Evolutionary conservation across 92 coral and sea anemone genomes (phyloP).

Genomic region (Zoanthus sansibaricus): DNA sequence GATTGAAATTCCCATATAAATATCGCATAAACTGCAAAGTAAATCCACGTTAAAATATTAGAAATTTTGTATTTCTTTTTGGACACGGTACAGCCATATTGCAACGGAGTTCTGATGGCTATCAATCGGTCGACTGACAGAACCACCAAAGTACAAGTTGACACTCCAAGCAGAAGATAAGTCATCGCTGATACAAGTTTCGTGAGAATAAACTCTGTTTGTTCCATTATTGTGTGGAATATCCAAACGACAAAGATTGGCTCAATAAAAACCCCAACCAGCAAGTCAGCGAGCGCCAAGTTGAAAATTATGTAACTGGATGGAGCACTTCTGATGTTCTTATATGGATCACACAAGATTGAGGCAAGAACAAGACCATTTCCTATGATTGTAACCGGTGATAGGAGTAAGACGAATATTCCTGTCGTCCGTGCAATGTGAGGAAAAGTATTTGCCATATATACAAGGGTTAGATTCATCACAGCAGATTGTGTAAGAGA

Average conservation of each 20-base stretch:
- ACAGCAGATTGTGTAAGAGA: too few relatives aligned
- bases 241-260: neutral
- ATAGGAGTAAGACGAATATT: neutral
- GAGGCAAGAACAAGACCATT: neutral
- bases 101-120: neutral
- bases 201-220: neutral
- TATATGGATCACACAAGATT: constrained; percentile 5
- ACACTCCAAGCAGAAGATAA: neutral
- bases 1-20: neutral
- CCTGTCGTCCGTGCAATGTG: too few relatives aligned
- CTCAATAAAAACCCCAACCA: neutral
- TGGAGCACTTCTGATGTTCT: neutral
- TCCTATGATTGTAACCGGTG: neutral
- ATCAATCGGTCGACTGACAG: neutral
- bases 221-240: neutral
- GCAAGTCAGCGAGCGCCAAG: constrained; percentile 6
- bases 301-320: neutral
- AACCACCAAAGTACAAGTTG: neutral
- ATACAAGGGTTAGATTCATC: too few relatives aligned
- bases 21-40: neutral
- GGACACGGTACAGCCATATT: neutral
- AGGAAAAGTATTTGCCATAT: too few relatives aligned
- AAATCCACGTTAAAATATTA: neutral
- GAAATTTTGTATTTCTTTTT: neutral
- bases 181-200: neutral